phyloP scores from a whole-genome alignment of 2,113 vertebrate genomes.

The Perca fluviatilis region DNA sequence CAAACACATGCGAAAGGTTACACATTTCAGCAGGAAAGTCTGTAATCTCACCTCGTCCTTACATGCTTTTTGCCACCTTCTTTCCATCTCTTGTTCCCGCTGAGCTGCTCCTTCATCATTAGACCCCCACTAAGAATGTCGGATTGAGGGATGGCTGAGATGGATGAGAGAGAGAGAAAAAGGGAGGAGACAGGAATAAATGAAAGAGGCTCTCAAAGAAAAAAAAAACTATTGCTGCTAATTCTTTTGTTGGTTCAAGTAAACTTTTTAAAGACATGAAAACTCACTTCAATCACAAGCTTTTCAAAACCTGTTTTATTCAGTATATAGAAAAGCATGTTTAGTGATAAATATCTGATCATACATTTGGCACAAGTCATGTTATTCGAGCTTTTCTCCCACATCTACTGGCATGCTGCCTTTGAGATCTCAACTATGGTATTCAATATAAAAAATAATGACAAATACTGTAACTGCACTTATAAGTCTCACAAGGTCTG shows the following conservation, averaged over 20 bases:
- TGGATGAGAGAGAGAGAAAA: not conserved
- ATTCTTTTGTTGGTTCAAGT: not conserved
- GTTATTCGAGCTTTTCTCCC: conserved; percentile 14
- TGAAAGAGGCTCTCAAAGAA: not conserved
- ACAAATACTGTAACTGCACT: conserved; percentile 14
- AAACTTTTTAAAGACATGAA: not conserved
- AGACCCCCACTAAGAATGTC: conserved; percentile 42
- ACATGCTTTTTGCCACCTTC: conserved; percentile 9
- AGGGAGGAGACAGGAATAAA: not conserved
- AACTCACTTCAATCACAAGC: not conserved
- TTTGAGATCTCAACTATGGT: conserved; percentile 22
- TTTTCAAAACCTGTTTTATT: not conserved
- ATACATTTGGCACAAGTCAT: not conserved
- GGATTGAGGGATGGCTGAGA: conserved; percentile 5
- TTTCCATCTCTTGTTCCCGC: conserved; percentile 10
- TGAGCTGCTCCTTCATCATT: conserved; percentile 51
- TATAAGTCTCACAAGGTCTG: conserved; percentile 30
- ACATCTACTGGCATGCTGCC: conserved; percentile 11
- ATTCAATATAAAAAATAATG: conserved; percentile 24
- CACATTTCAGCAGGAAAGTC: conserved; percentile 31
- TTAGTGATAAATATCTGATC: not conserved
- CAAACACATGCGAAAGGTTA: conserved; percentile 26
- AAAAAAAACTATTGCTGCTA: not conserved
- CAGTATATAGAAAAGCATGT: not conserved
- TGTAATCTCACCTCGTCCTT: conserved; percentile 34